phyloP scores from a whole-genome alignment of 2,113 vertebrate species.

The Glaucomys volans region DNA sequence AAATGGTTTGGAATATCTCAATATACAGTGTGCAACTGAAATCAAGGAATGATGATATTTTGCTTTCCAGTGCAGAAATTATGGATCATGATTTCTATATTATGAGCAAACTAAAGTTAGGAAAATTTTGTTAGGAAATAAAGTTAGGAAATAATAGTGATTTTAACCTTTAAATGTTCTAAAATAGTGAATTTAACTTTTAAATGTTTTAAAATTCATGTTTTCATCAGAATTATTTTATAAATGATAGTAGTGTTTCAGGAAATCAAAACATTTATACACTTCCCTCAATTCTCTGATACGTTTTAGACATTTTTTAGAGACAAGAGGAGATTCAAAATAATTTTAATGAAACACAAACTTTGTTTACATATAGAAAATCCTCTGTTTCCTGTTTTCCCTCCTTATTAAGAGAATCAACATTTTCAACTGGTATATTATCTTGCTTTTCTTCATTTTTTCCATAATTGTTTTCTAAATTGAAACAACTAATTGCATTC shows the following conservation, averaged over 20 bases:
- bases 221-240: background rate
- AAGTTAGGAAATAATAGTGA: too few relatives aligned
- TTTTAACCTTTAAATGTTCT: background rate
- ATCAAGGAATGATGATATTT: background rate
- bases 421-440: background rate
- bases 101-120: background rate
- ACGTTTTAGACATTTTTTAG: background rate
- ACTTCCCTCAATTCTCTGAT: background rate
- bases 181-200: background rate
- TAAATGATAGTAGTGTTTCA: background rate
- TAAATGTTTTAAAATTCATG: background rate
- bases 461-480: background rate
- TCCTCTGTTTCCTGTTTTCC: background rate
- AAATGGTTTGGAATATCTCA: background rate
- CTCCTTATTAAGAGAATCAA: background rate
- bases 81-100: background rate
- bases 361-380: background rate
- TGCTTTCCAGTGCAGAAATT: background rate
- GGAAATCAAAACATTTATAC: background rate
- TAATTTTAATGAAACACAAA: background rate
- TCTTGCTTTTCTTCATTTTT: background rate
- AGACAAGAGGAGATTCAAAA: background rate
- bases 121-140: too few relatives aligned
- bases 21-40: background rate
- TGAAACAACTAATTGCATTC: background rate